These are phyloP conservation scores for Percopsis transmontana DNA, from an alignment of 2,113 vertebrate species.

Conservation along the genomic window DNA sequence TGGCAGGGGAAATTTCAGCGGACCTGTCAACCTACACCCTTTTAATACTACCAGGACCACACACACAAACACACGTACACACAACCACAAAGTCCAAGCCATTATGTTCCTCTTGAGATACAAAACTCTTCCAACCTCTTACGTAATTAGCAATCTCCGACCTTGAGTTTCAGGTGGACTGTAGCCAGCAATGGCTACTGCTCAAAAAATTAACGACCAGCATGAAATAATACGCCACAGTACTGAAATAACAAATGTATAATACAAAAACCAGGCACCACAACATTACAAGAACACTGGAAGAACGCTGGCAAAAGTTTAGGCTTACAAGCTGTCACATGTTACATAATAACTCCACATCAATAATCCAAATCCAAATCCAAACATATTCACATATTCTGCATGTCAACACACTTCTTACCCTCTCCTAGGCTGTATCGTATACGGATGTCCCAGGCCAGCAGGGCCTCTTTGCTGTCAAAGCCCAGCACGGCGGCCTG, in stretches of 20 bases:
- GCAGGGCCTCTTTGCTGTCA: slow-evolving; percentile 88
- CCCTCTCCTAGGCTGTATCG: slow-evolving; percentile 92
- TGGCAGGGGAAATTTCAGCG: slow-evolving; percentile 56
- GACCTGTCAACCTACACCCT: slow-evolving; percentile 36
- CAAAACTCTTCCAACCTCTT: slow-evolving; percentile 10
- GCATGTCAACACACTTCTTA: no score
- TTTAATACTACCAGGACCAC: slow-evolving; percentile 3
- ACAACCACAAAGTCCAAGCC: slow-evolving; percentile 13
- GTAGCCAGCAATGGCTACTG: slow-evolving; percentile 20
- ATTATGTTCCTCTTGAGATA: no score
- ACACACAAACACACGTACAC: background rate
- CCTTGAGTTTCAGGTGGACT: slow-evolving; percentile 37
- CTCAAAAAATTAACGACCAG: no score
- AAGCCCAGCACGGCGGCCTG: slow-evolving; percentile 90
- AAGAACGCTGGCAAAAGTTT: background rate
- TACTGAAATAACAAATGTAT: no score
- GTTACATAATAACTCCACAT: no score
- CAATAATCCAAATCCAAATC: no score
- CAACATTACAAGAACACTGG: background rate
- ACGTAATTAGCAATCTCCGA: slow-evolving; percentile 25
- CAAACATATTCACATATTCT: no score
- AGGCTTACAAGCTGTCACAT: no score
- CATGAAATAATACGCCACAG: no score
- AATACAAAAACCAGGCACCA: no score
- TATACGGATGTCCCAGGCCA: slow-evolving; percentile 88